phyloP scores from a whole-genome alignment of 2,113 vertebrate species.

The Merops nubicus region DNA sequence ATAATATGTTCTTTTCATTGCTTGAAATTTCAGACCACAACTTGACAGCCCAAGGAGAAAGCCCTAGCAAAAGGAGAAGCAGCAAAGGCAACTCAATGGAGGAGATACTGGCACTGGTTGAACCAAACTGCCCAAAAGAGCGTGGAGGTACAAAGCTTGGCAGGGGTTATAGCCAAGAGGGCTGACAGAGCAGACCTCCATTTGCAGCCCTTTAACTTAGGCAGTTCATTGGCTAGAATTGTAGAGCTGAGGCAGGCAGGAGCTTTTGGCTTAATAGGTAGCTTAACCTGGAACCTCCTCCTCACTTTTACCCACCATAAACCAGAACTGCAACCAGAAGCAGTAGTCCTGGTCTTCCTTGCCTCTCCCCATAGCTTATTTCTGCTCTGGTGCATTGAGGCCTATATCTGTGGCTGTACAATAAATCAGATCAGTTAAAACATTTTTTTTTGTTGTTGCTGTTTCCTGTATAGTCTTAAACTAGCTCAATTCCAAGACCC shows the following conservation, averaged over 20 bases:
- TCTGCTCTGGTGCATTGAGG: background rate
- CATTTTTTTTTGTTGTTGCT: too few relatives aligned
- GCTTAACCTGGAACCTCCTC: background rate
- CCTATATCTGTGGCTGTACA: background rate
- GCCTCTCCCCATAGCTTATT: fast-evolving
- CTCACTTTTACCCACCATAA: background rate
- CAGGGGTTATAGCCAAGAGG: background rate
- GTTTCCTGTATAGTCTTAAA: background rate
- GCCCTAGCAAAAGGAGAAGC: background rate
- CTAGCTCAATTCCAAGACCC: background rate
- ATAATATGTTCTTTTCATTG: background rate
- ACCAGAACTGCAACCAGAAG: background rate
- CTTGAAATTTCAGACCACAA: background rate
- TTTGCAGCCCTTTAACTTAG: background rate
- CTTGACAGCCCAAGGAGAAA: background rate
- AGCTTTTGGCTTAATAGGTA: background rate
- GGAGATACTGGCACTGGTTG: background rate
- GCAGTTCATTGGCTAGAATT: background rate
- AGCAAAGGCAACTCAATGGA: background rate
- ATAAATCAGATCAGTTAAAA: background rate
- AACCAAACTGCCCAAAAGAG: background rate
- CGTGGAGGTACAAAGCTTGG: background rate
- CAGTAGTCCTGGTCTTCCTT: background rate
- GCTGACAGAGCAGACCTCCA: background rate
- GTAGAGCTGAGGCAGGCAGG: background rate